Evolutionary conservation across 2,113 vertebrate genomes (phyloP).

Genomic region (Grantiella picta): DNA sequence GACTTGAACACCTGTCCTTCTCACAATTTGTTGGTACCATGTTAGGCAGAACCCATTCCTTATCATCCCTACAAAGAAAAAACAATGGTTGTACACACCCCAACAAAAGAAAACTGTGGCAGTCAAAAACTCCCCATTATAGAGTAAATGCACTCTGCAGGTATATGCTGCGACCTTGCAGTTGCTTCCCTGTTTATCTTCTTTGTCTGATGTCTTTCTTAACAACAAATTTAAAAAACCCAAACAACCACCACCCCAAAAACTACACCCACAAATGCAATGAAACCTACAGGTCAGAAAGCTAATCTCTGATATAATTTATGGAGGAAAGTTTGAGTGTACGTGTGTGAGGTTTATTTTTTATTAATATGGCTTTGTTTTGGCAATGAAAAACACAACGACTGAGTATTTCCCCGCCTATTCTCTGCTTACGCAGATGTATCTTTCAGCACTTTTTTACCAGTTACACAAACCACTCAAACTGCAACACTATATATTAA

Average conservation of each 20-base stretch:
- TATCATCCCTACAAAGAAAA: neutral
- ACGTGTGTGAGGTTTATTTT: neutral
- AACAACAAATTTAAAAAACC: no score
- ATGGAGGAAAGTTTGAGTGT: accelerated
- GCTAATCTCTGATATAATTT: neutral
- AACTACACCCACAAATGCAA: neutral
- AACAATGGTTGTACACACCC: neutral
- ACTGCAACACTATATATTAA: neutral
- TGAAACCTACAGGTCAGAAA: neutral
- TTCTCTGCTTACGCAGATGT: neutral
- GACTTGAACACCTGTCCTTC: neutral
- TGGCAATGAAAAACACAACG: neutral
- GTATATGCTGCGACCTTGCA: no score
- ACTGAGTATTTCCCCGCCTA: neutral
- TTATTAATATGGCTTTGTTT: neutral
- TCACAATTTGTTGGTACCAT: accelerated
- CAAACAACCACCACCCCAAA: neutral
- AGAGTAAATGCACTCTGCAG: no score
- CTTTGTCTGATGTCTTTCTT: no score
- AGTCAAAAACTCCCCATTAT: neutral
- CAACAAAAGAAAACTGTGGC: neutral
- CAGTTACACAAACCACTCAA: neutral
- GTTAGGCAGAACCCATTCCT: neutral
- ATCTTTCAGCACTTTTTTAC: neutral
- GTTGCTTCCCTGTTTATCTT: no score